Conservation (phyloP, 2,113 vertebrate species). For the Dromas ardeola region DNA sequence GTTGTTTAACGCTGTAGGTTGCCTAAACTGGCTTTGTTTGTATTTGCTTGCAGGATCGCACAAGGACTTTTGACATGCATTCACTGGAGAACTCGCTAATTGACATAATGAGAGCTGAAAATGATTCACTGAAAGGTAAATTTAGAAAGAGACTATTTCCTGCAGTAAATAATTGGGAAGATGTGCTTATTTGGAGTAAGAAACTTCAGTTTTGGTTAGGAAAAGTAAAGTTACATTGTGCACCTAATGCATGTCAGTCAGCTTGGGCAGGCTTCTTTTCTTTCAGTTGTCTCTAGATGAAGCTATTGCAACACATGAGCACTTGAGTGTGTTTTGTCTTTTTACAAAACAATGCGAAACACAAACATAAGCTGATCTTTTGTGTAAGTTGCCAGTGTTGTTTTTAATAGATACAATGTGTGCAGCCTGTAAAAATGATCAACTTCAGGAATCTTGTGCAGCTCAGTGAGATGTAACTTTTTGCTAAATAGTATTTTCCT, state of each 20-base stretch:
- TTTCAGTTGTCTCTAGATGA: neutral
- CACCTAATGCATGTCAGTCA: neutral
- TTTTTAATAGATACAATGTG: neutral
- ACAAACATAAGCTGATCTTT: neutral
- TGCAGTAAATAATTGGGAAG: slow-evolving; percentile 38
- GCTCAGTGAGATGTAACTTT: neutral
- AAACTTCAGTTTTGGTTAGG: neutral
- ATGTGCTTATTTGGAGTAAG: neutral
- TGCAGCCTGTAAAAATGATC: neutral
- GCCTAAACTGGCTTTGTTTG: slow-evolving; percentile 61
- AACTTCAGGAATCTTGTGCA: neutral
- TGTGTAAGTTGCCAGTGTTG: neutral
- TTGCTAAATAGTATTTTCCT: neutral
- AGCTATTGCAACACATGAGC: neutral
- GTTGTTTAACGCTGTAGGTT: neutral
- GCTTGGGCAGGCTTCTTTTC: neutral
- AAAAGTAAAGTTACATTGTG: neutral
- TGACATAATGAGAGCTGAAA: slow-evolving; percentile 99
- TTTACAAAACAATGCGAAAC: neutral
- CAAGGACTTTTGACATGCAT: slow-evolving; percentile 97
- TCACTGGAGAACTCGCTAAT: slow-evolving; percentile 98
- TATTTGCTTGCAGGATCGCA: slow-evolving; percentile 89
- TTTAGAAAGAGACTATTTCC: slow-evolving; percentile 51
- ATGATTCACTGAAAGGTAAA: slow-evolving; percentile 99
- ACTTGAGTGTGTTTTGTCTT: neutral